Evolutionary conservation across 2,888 invertebrate species (phyloP).

Genomic region (Lomographa bimaculata): DNA sequence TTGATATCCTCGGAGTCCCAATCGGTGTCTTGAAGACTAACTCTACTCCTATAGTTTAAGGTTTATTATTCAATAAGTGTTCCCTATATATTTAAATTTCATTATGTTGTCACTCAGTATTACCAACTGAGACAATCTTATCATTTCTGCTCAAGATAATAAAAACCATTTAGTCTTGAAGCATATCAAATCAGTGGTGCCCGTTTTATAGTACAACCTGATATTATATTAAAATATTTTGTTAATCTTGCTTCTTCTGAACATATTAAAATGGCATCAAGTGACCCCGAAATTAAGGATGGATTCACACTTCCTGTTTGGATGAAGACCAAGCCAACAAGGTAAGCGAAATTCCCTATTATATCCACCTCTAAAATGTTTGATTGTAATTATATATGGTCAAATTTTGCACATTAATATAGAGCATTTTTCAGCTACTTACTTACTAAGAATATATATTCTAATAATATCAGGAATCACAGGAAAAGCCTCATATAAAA

Average conservation of each 20-base stretch:
- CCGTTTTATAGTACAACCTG: no score
- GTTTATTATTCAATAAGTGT: conserved; percentile 33
- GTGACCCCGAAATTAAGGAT: conserved; percentile 84
- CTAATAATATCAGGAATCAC: no score
- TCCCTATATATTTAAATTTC: conserved; percentile 32
- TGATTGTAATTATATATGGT: no score
- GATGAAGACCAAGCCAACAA: conserved; percentile 88
- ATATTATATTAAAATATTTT: conserved; percentile 26
- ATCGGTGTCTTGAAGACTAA: conserved; percentile 64
- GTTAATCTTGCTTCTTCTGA: conserved; percentile 6
- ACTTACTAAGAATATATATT: no score
- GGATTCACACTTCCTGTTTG: conserved; percentile 88
- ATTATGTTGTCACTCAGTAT: conserved; percentile 46
- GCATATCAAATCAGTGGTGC: conserved; percentile 45
- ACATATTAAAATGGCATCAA: conserved; percentile 64
- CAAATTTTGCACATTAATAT: no score
- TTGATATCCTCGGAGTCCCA: conserved; percentile 62
- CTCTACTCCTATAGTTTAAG: conserved; percentile 29
- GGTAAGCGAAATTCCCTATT: conserved; percentile 57
- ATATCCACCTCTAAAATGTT: no score
- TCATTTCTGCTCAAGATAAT: conserved; percentile 79
- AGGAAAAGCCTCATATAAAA: no score
- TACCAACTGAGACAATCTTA: conserved; percentile 65
- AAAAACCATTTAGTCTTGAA: conserved; percentile 48
- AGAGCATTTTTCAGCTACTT: no score